phyloP scores from a whole-genome alignment of 2,888 invertebrate genomes.

The Lottia gigantea region DNA sequence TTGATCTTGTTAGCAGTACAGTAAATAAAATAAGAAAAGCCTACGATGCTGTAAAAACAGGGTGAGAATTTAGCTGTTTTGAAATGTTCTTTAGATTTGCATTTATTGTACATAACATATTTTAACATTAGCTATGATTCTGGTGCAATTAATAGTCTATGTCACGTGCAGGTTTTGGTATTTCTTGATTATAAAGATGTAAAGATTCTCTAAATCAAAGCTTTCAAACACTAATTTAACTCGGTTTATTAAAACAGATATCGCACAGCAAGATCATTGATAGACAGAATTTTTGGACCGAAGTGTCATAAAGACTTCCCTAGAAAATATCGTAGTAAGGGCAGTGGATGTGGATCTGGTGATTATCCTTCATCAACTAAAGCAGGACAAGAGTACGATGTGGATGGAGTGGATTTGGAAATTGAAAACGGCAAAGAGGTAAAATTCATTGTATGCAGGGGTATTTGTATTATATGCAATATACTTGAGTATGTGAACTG shows the following conservation, averaged over 20 bases:
- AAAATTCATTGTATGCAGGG: background rate
- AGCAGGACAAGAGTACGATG: constrained; percentile 31
- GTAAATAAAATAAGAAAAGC: constrained; percentile 35
- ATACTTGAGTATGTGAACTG: no score
- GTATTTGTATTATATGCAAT: no score
- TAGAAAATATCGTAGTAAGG: constrained; percentile 29
- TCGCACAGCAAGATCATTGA: constrained; percentile 36
- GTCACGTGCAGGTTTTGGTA: no score
- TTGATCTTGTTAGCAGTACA: constrained; percentile 16
- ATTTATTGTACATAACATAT: no score
- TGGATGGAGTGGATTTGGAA: constrained; percentile 41
- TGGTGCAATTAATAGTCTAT: no score
- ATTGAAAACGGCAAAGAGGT: constrained; percentile 29
- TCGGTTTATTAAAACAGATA: constrained; percentile 46
- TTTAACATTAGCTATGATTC: no score
- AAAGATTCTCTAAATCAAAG: no score
- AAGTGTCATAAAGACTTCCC: constrained; percentile 48
- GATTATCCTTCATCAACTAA: constrained; percentile 35
- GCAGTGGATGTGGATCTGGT: constrained; percentile 29
- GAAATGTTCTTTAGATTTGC: no score
- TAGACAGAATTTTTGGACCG: constrained; percentile 48
- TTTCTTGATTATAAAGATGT: no score
- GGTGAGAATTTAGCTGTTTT: constrained; percentile 38
- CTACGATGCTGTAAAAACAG: constrained; percentile 34
- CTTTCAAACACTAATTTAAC: no score